Evolutionary conservation across 2,888 invertebrate species (phyloP).

Genomic region (Stramonita haemastoma): DNA sequence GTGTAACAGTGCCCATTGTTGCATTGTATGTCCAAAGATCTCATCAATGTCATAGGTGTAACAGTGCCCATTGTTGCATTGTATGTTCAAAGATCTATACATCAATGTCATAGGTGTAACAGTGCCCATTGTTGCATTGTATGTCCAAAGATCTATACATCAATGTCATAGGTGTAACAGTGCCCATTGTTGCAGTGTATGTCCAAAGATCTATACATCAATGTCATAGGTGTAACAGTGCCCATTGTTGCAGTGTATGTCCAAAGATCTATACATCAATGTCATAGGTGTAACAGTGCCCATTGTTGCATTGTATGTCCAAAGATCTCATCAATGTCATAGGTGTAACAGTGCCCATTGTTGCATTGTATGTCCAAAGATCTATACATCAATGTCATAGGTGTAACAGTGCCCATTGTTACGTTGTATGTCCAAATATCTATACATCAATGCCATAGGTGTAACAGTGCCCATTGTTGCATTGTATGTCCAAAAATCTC

Average conservation of each 20-base stretch:
- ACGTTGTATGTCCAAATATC: conserved; percentile 31
- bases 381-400: too few species aligned
- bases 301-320: not conserved
- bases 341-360: not conserved
- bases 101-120: not conserved
- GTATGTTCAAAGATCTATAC: not conserved
- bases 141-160: not conserved
- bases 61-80: not conserved
- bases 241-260: too few species aligned
- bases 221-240: not conserved
- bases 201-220: not conserved
- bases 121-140: too few species aligned
- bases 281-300: not conserved
- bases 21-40: too few species aligned
- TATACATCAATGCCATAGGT: not conserved
- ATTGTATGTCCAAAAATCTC: not conserved
- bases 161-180: not conserved
- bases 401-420: not conserved
- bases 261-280: not conserved
- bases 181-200: not conserved
- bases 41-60: not conserved
- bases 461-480: conserved; percentile 76
- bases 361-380: too few species aligned
- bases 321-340: not conserved
- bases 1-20: too few species aligned